A percentile compares a stretch with the other conserved stretches of the same genome.
phyloP scores from a whole-genome alignment of 2,113 vertebrate species.

The Alaudala cheleensis region DNA sequence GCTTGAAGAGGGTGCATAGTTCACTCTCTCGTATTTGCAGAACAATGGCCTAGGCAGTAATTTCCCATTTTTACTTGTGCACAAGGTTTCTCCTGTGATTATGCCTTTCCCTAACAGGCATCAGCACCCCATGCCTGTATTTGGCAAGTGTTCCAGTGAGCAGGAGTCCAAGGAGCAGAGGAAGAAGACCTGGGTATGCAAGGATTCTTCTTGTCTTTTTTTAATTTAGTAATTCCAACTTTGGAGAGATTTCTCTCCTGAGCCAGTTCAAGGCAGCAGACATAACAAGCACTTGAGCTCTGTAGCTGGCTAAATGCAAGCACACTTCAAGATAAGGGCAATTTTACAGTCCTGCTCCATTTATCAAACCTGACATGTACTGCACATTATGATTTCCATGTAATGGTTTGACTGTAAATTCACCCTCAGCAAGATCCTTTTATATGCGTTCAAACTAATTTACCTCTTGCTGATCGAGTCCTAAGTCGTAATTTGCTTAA shows the following conservation, averaged over 20 bases:
- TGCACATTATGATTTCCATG: conserved; percentile 30
- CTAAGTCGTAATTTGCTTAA: conserved; percentile 67
- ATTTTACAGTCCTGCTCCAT: conserved; percentile 39
- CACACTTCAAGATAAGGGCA: background rate
- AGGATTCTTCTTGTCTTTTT: background rate
- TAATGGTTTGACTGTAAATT: conserved; percentile 53
- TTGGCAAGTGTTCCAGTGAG: background rate
- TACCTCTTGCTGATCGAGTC: conserved; percentile 39
- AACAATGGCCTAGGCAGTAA: background rate
- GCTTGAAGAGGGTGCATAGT: background rate
- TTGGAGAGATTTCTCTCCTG: background rate
- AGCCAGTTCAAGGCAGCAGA: background rate
- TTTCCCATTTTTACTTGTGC: background rate
- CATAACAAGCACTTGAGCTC: background rate
- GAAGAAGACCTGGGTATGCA: background rate
- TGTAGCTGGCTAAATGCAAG: conserved; percentile 9
- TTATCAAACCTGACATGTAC: conserved; percentile 32
- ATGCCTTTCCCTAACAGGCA: background rate
- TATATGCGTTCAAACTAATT: conserved; percentile 44
- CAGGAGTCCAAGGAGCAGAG: background rate
- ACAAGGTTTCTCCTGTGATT: background rate
- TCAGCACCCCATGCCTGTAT: rapidly evolving
- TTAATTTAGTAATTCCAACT: background rate
- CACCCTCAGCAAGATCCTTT: conserved; percentile 48
- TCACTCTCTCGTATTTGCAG: background rate